Evolutionary conservation across 2,797 vertebrate genomes (phyloP), one percentile per base, ranked within the genome.

Genomic region (Eulemur mongoz): DNA sequence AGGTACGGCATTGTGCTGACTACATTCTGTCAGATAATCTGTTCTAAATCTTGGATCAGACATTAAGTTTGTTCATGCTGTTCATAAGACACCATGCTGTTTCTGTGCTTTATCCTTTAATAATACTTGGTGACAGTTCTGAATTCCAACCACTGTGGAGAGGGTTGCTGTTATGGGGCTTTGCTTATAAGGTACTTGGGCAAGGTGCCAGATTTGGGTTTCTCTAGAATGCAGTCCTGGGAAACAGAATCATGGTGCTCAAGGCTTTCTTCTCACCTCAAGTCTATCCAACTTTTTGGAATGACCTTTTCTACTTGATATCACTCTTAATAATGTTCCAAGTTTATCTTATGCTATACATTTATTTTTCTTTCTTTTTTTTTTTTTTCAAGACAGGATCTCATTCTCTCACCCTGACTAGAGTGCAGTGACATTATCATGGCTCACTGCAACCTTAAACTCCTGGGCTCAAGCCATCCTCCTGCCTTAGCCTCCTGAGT

Each of bases 101-200:
- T 97, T 50, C 76, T 75, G 18, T 35, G 20, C 17, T 92, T 96
- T 84, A 81, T 81, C 54, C 59, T 63, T 35, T 70, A 70, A 90
- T 61, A 78, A 90, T 67, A 78, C 30, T 48, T 94, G 40, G 35
- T 91, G 73, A 79, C 32, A 83, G 0, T 86, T 91, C 38, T 84
- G 59, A 91, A 65, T 78, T 78, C 57, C 63, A 57, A 1, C 9
- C 50, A 5, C 61, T 79, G 14, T 43, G 35, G 48, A 91, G 48
- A 86, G 5, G 35, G 38, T 82, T 91, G 91, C 86, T 78, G 8
- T 1, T 43, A 48, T 0, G 65, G 84, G 25, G 20, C 3, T 80
- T 5, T 94, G 61, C 43, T 40, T 61, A 4, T 1, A 14, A n/a
- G 80, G 43, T 50, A 48, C 25, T 59, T 17, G 20, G 72, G 59